Conservation (phyloP, 2,888 invertebrate species). For the Apeira syringaria region DNA sequence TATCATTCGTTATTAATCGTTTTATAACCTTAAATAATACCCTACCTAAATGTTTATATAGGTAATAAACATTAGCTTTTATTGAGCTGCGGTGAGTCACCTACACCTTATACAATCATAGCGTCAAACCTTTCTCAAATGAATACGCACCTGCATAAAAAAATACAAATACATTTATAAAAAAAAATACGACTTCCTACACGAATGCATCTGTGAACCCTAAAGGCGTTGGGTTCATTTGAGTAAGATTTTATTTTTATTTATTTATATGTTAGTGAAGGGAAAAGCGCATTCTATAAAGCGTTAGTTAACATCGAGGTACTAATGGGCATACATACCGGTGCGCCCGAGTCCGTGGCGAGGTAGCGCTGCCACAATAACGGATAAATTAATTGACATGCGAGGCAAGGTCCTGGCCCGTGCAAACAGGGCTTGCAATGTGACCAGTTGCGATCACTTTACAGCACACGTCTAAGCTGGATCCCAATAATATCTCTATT, state of each 20-base stretch:
- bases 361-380: conserved; percentile 82
- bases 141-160: not conserved
- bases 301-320: conserved; percentile 32
- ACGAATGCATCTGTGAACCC: too few relatives aligned
- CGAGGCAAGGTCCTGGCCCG: conserved; percentile 42
- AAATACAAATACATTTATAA: not conserved
- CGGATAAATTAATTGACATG: conserved; percentile 70
- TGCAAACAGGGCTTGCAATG: conserved; percentile 30
- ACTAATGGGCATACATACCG: conserved; percentile 69
- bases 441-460: conserved; percentile 3
- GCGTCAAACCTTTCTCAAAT: conserved; percentile 5
- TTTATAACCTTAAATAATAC: too few relatives aligned
- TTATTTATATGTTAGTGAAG: conserved; percentile 3
- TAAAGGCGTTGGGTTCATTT: not conserved
- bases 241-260: conserved; percentile 1
- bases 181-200: too few relatives aligned
- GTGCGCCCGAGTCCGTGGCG: conserved; percentile 75
- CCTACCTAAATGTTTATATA: not conserved
- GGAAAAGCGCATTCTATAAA: conserved; percentile 13
- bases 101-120: not conserved
- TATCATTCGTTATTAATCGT: too few relatives aligned
- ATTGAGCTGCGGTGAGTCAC: not conserved
- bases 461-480: not conserved
- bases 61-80: too few relatives aligned
- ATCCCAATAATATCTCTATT: conserved; percentile 2